Percentiles rank a stretch among this genome's conserved stretches.
Conservation (phyloP, 2,888 invertebrate species). For the Rotaria magnacalcarata region DNA sequence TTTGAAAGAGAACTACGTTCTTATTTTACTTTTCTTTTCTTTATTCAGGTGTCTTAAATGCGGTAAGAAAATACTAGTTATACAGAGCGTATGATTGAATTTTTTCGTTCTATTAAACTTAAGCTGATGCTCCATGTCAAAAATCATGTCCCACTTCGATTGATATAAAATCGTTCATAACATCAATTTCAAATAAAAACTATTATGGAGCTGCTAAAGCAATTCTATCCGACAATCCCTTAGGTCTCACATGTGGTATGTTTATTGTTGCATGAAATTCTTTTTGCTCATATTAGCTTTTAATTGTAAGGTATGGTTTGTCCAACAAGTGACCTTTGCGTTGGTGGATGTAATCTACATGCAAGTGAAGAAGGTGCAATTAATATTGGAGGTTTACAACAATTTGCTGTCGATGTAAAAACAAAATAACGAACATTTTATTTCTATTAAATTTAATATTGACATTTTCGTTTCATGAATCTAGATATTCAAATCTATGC, state of each 20-base stretch:
- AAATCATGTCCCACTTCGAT: slow-evolving; percentile 96
- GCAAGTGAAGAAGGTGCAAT: slow-evolving; percentile 95
- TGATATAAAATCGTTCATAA: slow-evolving; percentile 91
- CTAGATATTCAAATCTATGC: slow-evolving; percentile 86
- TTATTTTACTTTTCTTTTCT: not conserved
- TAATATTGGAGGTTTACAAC: slow-evolving; percentile 95
- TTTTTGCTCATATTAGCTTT: slow-evolving; percentile 67
- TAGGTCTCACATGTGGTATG: slow-evolving; percentile 64
- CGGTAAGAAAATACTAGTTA: slow-evolving; percentile 57
- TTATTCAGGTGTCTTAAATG: slow-evolving; percentile 58
- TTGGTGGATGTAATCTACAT: slow-evolving; percentile 91
- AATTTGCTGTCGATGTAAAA: slow-evolving; percentile 84
- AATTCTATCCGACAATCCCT: slow-evolving; percentile 91
- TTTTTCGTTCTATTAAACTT: slow-evolving; percentile 64
- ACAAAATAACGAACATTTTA: not conserved
- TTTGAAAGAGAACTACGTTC: not conserved
- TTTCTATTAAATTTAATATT: not conserved
- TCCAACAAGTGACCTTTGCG: slow-evolving; percentile 94
- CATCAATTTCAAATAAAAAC: slow-evolving; percentile 92
- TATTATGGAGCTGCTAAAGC: slow-evolving; percentile 92
- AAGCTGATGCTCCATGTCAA: slow-evolving; percentile 84
- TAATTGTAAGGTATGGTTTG: slow-evolving; percentile 76
- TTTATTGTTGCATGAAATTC: not conserved
- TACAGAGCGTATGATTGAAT: slow-evolving; percentile 67
- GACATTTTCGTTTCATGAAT: slow-evolving; percentile 41